These are phyloP conservation scores for Nibea albiflora DNA, from an alignment of 2,113 vertebrate genomes.

Conservation along the genomic window DNA sequence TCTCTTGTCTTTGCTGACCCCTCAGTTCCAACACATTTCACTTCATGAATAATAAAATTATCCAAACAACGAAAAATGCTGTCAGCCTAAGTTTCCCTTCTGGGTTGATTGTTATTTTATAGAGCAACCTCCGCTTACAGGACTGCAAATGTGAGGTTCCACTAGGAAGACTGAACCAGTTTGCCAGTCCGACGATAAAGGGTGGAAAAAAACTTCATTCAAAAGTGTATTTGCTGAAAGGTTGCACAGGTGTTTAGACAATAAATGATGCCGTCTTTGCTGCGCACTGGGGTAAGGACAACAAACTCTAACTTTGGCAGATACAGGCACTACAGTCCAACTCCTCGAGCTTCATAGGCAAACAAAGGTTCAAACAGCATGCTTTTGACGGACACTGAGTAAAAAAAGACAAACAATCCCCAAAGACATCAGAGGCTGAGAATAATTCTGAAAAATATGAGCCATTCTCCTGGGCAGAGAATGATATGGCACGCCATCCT, in stretches of 20 bases:
- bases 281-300: slow-evolving; percentile 30
- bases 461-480: slow-evolving; percentile 19
- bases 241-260: slow-evolving; percentile 15
- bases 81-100: slow-evolving; percentile 21
- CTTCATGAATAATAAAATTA: slow-evolving; percentile 32
- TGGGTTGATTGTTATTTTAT: slow-evolving; percentile 41
- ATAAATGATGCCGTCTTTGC: slow-evolving; percentile 21
- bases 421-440: slow-evolving; percentile 41
- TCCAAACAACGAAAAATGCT: background rate
- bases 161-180: slow-evolving; percentile 15
- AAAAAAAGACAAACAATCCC: slow-evolving; percentile 50
- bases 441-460: slow-evolving; percentile 40
- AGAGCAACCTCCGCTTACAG: background rate
- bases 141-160: background rate
- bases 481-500: slow-evolving; percentile 16
- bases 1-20: slow-evolving; percentile 29
- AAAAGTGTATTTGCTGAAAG: slow-evolving; percentile 23
- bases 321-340: slow-evolving; percentile 13
- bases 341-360: slow-evolving; percentile 36
- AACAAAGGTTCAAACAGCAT: slow-evolving; percentile 29
- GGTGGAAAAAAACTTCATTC: slow-evolving; percentile 11
- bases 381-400: slow-evolving; percentile 33
- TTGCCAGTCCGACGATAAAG: slow-evolving; percentile 24
- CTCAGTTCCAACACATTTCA: slow-evolving; percentile 19
- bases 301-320: slow-evolving; percentile 24